A percentile compares a stretch with the other conserved stretches of the same genome.
These are phyloP conservation scores for Neopelma chrysocephalum DNA, from an alignment of 2,797 vertebrate species.

Conservation along the genomic window DNA sequence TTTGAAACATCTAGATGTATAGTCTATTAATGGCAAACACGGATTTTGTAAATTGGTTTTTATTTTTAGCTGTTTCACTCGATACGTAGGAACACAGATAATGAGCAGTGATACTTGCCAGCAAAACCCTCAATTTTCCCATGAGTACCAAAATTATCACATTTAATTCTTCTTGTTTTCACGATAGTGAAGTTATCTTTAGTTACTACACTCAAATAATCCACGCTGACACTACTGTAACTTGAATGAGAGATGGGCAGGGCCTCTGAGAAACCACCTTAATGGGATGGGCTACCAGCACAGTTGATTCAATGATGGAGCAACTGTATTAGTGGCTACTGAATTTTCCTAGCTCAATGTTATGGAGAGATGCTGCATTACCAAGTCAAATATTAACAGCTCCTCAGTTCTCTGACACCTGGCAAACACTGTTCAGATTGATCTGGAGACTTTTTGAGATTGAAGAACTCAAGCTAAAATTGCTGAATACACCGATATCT, in stretches of 20 bases:
- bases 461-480: not conserved
- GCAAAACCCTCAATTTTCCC: not conserved
- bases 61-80: slow-evolving; percentile 15
- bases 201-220: not conserved
- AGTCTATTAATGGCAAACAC: not conserved
- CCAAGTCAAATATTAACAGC: not conserved
- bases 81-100: not conserved
- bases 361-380: not conserved
- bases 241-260: not conserved
- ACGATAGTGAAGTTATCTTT: not conserved
- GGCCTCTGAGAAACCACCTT: not conserved
- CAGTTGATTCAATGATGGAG: not conserved
- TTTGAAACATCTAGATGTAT: not conserved
- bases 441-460: not conserved
- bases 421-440: not conserved
- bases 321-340: not conserved
- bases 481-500: not conserved
- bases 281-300: not conserved
- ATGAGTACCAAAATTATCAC: not conserved
- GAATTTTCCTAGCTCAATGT: not conserved
- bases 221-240: not conserved
- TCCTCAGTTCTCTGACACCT: not conserved
- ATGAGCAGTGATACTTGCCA: not conserved
- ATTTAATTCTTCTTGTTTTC: not conserved
- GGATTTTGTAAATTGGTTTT: not conserved